phyloP scores from a whole-genome alignment of 2,888 invertebrate genomes.

The Oscheius myriophilus region DNA sequence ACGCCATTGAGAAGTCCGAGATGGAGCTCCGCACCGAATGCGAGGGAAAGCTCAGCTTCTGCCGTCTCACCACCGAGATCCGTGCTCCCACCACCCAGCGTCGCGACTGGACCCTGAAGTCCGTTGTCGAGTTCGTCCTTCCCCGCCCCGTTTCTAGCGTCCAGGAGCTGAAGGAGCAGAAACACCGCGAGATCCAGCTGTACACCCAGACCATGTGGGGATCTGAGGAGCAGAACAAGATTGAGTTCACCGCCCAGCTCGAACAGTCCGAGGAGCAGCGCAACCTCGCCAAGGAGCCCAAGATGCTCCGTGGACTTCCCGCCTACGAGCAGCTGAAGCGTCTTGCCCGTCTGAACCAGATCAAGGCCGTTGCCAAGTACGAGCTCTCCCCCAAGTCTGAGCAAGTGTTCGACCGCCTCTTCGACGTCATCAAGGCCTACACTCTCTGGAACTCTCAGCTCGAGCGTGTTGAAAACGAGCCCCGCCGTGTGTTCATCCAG shows the following conservation, averaged over 20 bases:
- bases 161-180: slow-evolving; percentile 44
- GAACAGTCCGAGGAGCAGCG: slow-evolving; percentile 45
- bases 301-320: slow-evolving; percentile 35
- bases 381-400: slow-evolving; percentile 45
- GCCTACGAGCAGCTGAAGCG: slow-evolving; percentile 44
- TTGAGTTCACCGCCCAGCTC: slow-evolving; percentile 40
- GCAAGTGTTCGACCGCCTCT: slow-evolving; percentile 37
- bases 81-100: slow-evolving; percentile 34
- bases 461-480: slow-evolving; percentile 34
- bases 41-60: slow-evolving; percentile 36
- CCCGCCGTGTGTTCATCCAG: slow-evolving; percentile 43
- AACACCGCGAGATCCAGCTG: slow-evolving; percentile 50
- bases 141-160: slow-evolving; percentile 45
- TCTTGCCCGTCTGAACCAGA: slow-evolving; percentile 47
- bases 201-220: slow-evolving; percentile 45
- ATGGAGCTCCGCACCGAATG: slow-evolving; percentile 36
- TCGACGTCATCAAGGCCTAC: slow-evolving; percentile 55
- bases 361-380: slow-evolving; percentile 52
- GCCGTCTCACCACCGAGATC: slow-evolving; percentile 36
- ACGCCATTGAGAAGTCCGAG: slow-evolving; percentile 35
- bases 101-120: slow-evolving; percentile 53
- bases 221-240: slow-evolving; percentile 45
- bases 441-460: slow-evolving; percentile 49
- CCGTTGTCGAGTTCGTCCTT: slow-evolving; percentile 39
- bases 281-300: slow-evolving; percentile 31